Evolutionary conservation across 2,888 invertebrate genomes (phyloP), one percentile per base, ranked within the genome.

Genomic region (Dicyrtomina minuta): DNA sequence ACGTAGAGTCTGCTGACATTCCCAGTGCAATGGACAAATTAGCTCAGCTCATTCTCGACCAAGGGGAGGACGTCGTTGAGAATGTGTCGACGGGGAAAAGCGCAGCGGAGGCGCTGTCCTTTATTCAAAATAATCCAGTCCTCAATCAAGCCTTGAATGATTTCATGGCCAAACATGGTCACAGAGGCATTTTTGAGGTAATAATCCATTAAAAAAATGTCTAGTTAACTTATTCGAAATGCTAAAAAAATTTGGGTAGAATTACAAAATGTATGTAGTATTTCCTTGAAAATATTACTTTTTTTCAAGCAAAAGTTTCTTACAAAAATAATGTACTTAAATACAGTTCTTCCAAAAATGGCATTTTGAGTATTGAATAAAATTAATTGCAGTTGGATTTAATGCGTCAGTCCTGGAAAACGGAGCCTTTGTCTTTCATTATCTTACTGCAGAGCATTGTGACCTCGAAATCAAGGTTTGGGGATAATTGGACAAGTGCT

Each of bases 1-100:
- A 88, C 72, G 89, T 90, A 0, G 84, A 90, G 62, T 91, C 92
- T 20, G 91, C 89, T 0, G 90, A 91, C 79, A 87, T 93, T 10
- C 89, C 90, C 0, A 81, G 82, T 17, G 83, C 84, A 0, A 77
- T 88, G 80, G 82, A 83, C 17, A 81, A 83, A 44, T 80, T 88
- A 33, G 83, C 84, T 0, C 80, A 81, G 15, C 80, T 81, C 44
- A 82, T 88, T 56, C 81, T 82, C 41, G 77, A 80, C 2, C 81
- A 83, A n/a, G 78, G 79, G 4, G 84, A 76, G 46, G 73, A 67
- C 27, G 77, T 41, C 2, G 20, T 68, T 15, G 60, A 51, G 2
- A 4, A 33, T 22, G 27, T 68, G 2, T 49, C 79, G 13, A 43
- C 27, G 6, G 4, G 22, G 1, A 58, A 83, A 20, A 82, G 81